Base-by-base conservation (phyloP, 2,113 vertebrate genomes). In the Sinocyclocheilus grahami region DNA sequence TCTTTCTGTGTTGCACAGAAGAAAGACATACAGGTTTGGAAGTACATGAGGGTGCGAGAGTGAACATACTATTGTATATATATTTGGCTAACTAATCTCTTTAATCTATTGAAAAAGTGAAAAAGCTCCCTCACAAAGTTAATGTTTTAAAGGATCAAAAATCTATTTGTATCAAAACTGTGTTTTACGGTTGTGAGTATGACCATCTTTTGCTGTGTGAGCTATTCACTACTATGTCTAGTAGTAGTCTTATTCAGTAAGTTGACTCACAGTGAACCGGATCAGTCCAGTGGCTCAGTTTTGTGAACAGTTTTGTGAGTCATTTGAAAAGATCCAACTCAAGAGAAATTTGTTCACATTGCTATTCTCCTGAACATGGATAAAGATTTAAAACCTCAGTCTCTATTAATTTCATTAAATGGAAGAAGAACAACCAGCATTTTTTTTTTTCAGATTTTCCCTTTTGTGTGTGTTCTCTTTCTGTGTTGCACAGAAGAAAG, bases 161-260 rank as follows among this genome's bases (percentile, higher is more conserved):
- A 80, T 78, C 90, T 93, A 92, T 93, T 93, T 93, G 91, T 90
- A 84, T 84, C 77, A 27, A 84, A 91, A 91, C 90, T 88, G 46
- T 88, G 46, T 78, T 87, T 85, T 51, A 87, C 48, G 46, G 63
- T 58, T 83, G 48, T 8, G 81, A 53, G 60, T 85, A 82, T 74
- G 81, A 86, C 93, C 88, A 92, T 90, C 75, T 87, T 89, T 84
- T n/a, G n/a, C n/a, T n/a, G n/a, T n/a, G n/a, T n/a, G n/a, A n/a
- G n/a, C 30, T 30, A 30, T 30, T 53, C 14, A 69, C 27, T 18
- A 6, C 65, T 69, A 3, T 0, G 6, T 67, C 14, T 67, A 13
- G 5, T 48, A 30, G 27, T 30, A 33, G 51, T 53, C 27, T 33
- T 24, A 67, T 30, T 30, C 1, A 5, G 24, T 30, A 14, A 67